Evolutionary conservation across 2,113 vertebrate genomes (phyloP).

Genomic region (Triplophysa tibetana): DNA sequence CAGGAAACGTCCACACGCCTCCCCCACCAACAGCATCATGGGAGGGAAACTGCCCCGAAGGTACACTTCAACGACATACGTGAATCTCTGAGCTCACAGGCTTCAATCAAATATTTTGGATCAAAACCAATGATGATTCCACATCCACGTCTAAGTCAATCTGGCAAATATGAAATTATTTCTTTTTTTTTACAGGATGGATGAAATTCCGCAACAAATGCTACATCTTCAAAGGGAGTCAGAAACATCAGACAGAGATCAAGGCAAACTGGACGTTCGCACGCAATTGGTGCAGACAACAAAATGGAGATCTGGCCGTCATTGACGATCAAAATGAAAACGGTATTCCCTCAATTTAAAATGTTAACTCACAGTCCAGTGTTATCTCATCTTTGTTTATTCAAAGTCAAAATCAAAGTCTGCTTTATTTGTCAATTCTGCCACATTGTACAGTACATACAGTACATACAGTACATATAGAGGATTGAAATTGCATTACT

Average conservation of each 20-base stretch:
- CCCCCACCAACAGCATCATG: constrained; percentile 76
- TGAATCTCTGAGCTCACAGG: neutral
- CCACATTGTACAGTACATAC: no score
- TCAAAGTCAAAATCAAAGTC: no score
- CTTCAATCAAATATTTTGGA: neutral
- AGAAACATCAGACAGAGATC: constrained; percentile 52
- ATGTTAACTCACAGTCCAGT: neutral
- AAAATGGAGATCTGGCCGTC: constrained; percentile 69
- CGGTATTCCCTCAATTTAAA: constrained; percentile 50
- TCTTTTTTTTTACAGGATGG: constrained; percentile 65
- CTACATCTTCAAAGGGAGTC: constrained; percentile 72
- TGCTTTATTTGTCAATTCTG: no score
- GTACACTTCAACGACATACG: constrained; percentile 50
- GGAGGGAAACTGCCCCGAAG: constrained; percentile 74
- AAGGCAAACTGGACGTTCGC: constrained; percentile 69
- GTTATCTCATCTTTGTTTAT: no score
- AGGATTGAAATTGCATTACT: no score
- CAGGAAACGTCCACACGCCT: constrained; percentile 64
- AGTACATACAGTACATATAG: no score
- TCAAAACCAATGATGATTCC: neutral
- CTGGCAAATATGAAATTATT: neutral
- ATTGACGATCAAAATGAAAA: constrained; percentile 77
- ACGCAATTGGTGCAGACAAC: constrained; percentile 65
- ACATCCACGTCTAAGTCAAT: neutral
- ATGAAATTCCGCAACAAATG: constrained; percentile 73